A percentile compares a stretch with the other conserved stretches of the same genome.
These are phyloP conservation scores for Cepphus grylle DNA, from an alignment of 2,113 vertebrate genomes.

Conservation along the genomic window DNA sequence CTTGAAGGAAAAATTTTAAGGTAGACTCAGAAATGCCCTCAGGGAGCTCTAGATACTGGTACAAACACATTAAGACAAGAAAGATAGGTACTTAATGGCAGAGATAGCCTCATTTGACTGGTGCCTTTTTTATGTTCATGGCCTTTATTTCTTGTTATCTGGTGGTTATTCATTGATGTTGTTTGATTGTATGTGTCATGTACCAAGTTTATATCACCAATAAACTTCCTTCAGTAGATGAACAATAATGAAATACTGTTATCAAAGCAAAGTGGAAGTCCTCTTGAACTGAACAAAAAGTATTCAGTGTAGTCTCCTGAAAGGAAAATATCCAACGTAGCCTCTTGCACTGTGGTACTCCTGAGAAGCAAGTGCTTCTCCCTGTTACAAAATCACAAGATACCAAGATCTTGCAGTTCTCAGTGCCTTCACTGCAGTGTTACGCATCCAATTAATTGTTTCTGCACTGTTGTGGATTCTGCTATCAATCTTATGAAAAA, in stretches of 20 bases:
- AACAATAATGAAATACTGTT: neutral
- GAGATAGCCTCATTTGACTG: neutral
- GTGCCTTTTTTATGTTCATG: neutral
- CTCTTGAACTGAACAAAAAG: neutral
- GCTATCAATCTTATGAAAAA: conserved; percentile 16
- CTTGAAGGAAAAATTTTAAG: neutral
- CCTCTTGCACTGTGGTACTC: neutral
- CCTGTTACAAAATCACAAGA: neutral
- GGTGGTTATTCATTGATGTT: neutral
- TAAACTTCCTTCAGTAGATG: neutral
- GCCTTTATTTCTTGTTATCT: neutral
- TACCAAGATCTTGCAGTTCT: neutral
- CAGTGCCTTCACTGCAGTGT: neutral
- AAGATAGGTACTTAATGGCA: neutral
- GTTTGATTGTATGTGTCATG: neutral
- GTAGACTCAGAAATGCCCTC: neutral
- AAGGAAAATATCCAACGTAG: neutral
- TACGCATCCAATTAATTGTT: neutral
- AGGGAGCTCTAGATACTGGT: neutral
- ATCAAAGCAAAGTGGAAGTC: neutral
- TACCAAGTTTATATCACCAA: neutral
- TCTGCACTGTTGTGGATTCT: neutral
- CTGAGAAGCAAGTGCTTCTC: neutral
- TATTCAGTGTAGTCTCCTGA: neutral
- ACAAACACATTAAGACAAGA: neutral